A percentile compares a stretch with the other conserved stretches of the same genome.
These are phyloP conservation scores for Hyaena hyaena DNA, from an alignment of 2,113 vertebrate genomes.

Conservation along the genomic window DNA sequence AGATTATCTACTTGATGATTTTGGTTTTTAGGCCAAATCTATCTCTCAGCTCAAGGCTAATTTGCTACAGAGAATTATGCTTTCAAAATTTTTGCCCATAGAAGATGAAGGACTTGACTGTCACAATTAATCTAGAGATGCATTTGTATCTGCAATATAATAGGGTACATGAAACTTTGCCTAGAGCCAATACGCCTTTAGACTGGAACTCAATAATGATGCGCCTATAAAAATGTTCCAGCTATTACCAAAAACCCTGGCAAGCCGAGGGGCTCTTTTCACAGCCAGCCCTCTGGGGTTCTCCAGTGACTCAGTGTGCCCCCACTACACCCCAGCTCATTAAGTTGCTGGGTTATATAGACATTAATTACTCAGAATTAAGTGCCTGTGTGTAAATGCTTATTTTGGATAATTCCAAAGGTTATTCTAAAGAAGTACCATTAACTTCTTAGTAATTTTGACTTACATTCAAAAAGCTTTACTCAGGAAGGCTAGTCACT, in stretches of 20 bases:
- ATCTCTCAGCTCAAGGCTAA: not conserved
- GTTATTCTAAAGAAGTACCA: constrained; percentile 61
- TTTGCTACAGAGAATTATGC: constrained; percentile 32
- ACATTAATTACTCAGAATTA: constrained; percentile 71
- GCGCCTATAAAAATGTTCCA: constrained; percentile 69
- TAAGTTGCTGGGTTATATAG: constrained; percentile 59
- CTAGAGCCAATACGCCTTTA: constrained; percentile 9
- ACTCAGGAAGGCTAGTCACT: constrained; percentile 29
- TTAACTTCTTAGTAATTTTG: constrained; percentile 62
- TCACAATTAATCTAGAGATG: constrained; percentile 45
- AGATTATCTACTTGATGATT: constrained; percentile 32
- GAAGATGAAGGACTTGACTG: constrained; percentile 3
- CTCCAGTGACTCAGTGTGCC: constrained; percentile 68
- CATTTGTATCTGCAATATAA: constrained; percentile 48
- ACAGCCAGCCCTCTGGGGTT: constrained; percentile 65
- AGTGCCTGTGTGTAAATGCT: constrained; percentile 69
- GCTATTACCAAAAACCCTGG: constrained; percentile 68
- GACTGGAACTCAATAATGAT: constrained; percentile 61
- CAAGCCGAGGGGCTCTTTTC: constrained; percentile 36
- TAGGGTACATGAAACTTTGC: constrained; percentile 37
- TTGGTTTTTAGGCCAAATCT: not conserved
- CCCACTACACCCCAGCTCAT: constrained; percentile 65
- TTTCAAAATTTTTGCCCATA: constrained; percentile 23
- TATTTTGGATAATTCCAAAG: constrained; percentile 72
- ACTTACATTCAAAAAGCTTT: constrained; percentile 62